Conservation (phyloP, 1,140 invertebrate species). For the Stenopsyche tienmushanensis region DNA sequence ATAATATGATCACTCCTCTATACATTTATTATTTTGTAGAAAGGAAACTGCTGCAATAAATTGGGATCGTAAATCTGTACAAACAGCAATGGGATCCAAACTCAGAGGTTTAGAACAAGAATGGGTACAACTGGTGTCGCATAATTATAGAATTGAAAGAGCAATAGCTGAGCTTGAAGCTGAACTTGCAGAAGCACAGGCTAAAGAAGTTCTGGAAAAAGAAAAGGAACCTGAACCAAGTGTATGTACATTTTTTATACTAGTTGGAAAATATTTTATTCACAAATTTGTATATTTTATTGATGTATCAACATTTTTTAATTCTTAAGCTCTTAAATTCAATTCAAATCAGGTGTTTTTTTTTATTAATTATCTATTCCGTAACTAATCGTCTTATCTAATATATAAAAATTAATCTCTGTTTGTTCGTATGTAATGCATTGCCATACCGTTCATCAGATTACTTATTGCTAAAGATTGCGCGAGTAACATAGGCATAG, state of each 20-base stretch:
- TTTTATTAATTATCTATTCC: not conserved
- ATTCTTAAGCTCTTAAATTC: not conserved
- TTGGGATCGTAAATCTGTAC: conserved; percentile 89
- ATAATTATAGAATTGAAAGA: conserved; percentile 93
- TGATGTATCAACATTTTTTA: not conserved
- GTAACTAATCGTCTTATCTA: too few species aligned
- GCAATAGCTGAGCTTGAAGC: conserved; percentile 52
- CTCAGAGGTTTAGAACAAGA: conserved; percentile 75
- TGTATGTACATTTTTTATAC: not conserved
- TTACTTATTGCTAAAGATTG: too few species aligned
- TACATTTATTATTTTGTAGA: conserved; percentile 48
- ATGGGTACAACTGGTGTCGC: conserved; percentile 94
- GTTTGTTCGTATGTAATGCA: too few species aligned
- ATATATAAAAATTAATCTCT: too few species aligned
- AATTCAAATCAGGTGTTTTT: not conserved
- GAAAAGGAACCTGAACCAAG: not conserved
- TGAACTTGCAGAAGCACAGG: conserved; percentile 32
- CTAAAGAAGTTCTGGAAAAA: conserved; percentile 8
- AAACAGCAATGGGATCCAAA: conserved; percentile 85
- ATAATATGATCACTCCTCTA: conserved; percentile 4
- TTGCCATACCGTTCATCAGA: too few species aligned
- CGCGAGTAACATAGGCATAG: too few species aligned
- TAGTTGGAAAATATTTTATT: not conserved
- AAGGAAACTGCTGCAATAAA: conserved; percentile 92
- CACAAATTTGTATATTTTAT: not conserved